A percentile compares a stretch with the other conserved stretches of the same genome.
phyloP scores from a whole-genome alignment of 1,140 invertebrate genomes.

The Druon quercuslanigerum region DNA sequence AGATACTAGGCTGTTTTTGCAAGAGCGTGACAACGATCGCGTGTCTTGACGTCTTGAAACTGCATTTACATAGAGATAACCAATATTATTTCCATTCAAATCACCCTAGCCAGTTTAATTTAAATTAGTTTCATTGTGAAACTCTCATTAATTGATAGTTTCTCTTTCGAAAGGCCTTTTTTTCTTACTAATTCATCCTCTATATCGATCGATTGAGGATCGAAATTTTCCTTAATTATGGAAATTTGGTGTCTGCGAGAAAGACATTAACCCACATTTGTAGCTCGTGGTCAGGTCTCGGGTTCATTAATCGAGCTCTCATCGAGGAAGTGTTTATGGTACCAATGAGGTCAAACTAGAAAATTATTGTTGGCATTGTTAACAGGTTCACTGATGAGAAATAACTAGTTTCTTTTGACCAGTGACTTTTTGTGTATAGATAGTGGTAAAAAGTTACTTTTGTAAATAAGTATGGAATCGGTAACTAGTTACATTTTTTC shows the following conservation, averaged over 20 bases:
- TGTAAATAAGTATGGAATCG: no score
- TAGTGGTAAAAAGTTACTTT: no score
- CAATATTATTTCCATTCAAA: constrained; percentile 9
- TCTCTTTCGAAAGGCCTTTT: not conserved
- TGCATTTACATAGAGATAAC: not conserved
- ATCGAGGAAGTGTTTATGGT: not conserved
- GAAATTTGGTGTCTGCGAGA: not conserved
- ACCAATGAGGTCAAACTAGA: not conserved
- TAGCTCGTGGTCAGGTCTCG: not conserved
- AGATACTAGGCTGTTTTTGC: constrained; percentile 8
- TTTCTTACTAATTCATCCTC: not conserved
- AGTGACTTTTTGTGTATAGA: no score
- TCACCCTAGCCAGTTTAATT: not conserved
- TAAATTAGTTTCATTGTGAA: constrained; percentile 12
- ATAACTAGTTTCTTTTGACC: no score
- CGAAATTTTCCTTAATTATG: not conserved
- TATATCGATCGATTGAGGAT: not conserved
- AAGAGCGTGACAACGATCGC: constrained; percentile 28
- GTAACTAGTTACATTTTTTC: no score
- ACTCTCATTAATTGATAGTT: not conserved
- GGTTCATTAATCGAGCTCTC: constrained; percentile 1
- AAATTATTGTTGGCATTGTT: constrained; percentile 18
- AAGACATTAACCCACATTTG: constrained; percentile 20
- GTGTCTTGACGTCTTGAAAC: constrained; percentile 7
- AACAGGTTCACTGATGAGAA: no score